Evolutionary conservation across 2,797 vertebrate genomes (phyloP).

Genomic region (Rhincodon typus): DNA sequence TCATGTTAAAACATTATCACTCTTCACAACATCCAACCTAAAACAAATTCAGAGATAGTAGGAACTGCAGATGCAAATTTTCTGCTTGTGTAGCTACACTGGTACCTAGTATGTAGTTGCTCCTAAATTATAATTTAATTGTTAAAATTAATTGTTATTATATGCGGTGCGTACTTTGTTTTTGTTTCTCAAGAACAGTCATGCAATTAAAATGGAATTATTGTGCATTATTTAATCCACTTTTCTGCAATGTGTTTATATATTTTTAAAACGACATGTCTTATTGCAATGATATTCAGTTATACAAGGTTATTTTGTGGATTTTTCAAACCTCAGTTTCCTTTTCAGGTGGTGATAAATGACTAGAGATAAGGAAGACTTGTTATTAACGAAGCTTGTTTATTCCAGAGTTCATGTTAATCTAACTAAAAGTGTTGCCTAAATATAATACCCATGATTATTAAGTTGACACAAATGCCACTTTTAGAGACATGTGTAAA

Average conservation of each 20-base stretch:
- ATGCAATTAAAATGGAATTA: background rate
- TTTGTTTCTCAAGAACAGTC: background rate
- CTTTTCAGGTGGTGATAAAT: background rate
- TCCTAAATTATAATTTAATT: no score
- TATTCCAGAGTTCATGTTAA: background rate
- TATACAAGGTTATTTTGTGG: background rate
- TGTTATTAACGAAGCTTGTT: background rate
- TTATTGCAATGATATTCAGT: slow-evolving; percentile 10
- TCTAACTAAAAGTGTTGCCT: background rate
- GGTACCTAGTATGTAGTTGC: no score
- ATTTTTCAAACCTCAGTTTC: background rate
- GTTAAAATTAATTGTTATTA: background rate
- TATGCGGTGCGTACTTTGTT: no score
- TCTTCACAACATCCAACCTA: background rate
- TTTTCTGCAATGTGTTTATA: background rate
- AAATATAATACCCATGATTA: background rate
- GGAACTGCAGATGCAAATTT: background rate
- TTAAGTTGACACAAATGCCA: slow-evolving; percentile 18
- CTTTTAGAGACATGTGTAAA: background rate
- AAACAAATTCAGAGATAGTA: background rate
- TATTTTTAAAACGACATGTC: background rate
- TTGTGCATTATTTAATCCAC: background rate
- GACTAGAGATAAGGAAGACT: background rate
- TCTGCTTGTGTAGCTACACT: background rate
- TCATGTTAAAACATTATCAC: background rate